Evolutionary conservation across 2,888 invertebrate genomes (phyloP).

Genomic region (Leptogaster cylindrica): DNA sequence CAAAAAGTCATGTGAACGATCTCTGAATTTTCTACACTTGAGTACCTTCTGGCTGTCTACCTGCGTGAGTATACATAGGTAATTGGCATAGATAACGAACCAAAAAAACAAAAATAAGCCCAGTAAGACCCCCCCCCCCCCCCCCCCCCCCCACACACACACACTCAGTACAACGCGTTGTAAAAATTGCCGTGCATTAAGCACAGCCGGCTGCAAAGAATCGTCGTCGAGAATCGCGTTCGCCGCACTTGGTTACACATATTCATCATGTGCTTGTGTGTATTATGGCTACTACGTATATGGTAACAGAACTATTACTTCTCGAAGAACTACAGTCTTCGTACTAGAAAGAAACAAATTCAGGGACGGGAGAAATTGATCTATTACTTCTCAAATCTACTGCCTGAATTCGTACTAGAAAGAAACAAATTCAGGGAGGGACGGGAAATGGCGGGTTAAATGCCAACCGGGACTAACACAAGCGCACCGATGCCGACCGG

Average conservation of each 20-base stretch:
- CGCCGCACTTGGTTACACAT: conserved; percentile 14
- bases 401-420: too few species aligned
- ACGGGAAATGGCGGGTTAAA: too few species aligned
- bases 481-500: background rate
- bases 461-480: conserved; percentile 3
- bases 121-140: conserved; percentile 1
- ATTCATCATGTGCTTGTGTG: conserved; percentile 9
- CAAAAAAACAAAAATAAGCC: conserved; percentile 4
- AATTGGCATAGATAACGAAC: conserved; percentile 23
- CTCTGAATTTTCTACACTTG: conserved; percentile 13
- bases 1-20: background rate
- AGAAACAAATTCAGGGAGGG: too few species aligned
- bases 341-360: too few species aligned
- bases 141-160: background rate
- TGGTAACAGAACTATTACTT: too few species aligned
- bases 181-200: background rate
- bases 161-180: background rate
- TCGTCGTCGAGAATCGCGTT: background rate
- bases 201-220: conserved; percentile 12
- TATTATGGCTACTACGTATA: too few species aligned
- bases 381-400: too few species aligned
- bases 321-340: too few species aligned
- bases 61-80: conserved; percentile 18
- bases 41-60: conserved; percentile 6
- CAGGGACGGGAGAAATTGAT: too few species aligned